phyloP scores from a whole-genome alignment of 2,113 vertebrate genomes.

The Spermophilus dauricus region DNA sequence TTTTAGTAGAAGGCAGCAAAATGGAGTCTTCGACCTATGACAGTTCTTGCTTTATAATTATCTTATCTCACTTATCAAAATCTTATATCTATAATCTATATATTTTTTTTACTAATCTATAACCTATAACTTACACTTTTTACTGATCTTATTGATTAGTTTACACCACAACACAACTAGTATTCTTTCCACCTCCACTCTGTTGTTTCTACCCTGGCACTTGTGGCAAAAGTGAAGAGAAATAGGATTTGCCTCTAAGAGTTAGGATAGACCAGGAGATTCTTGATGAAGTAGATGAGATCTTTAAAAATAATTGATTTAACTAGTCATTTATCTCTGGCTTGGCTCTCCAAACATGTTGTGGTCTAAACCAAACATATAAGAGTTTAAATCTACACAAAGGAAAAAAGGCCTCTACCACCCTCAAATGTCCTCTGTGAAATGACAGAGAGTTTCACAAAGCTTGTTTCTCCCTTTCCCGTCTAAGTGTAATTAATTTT shows the following conservation, averaged over 20 bases:
- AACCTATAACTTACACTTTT: too few species aligned
- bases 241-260: not conserved
- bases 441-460: not conserved
- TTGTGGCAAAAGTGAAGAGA: not conserved
- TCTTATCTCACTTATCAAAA: too few species aligned
- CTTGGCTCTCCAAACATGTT: not conserved
- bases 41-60: too few species aligned
- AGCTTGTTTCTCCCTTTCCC: not conserved
- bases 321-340: not conserved
- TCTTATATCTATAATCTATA: too few species aligned
- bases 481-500: not conserved
- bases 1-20: too few species aligned
- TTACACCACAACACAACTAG: not conserved
- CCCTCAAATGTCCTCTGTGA: not conserved
- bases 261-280: not conserved
- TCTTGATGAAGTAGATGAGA: not conserved
- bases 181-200: not conserved
- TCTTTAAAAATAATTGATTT: not conserved
- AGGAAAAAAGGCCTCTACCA: not conserved
- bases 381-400: not conserved
- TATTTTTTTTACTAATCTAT: too few species aligned
- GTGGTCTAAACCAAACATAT: not conserved
- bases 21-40: too few species aligned
- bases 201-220: not conserved
- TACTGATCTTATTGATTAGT: too few species aligned